Evolutionary conservation across 2,888 invertebrate genomes (phyloP), one percentile per base, ranked within the genome.

Genomic region (Andrena hattorfiana): DNA sequence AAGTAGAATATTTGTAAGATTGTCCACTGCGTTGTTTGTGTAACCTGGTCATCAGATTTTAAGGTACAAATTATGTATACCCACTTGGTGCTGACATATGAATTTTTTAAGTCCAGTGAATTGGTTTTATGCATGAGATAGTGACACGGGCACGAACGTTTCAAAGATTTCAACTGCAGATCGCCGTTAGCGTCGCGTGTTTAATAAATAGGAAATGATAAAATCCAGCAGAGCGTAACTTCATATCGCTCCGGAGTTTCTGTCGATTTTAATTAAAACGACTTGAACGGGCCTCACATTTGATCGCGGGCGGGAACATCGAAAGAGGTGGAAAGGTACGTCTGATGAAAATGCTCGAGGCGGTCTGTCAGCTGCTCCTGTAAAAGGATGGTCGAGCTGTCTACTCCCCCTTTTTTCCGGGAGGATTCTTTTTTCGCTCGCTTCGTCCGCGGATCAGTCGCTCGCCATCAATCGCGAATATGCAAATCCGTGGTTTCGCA

Each of bases 341-440:
- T 20, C 83, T 75, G 74, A 82, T 84, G 83, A 84, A 84, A 84
- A 74, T 64, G 84, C 84, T 75, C 28, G n/a, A 20, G 84, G 84
- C 83, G 56, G 7, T 64, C 68, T 66, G 71, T 82, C 84, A 78
- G 77, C 72, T 68, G 63, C 23, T 60, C 59, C 51, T 74, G 64
- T 42, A 72, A 83, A 71, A 54, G 74, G 67, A 81, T 49, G 64
- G 56, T 56, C 82, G 72, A 71, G n/a, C 70, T 56, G 42, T 60
- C 74, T 26, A 42, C 49, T 28, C 20, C 30, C 20, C 62, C 51
- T 66, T 51, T 75, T 77, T 74, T 56, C 42, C 54, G 42, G 13
- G 5, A 7, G 20, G 26, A 2, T 67, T 56, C 42, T 60, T 62
- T 48, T n/a, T 28, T 48, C 28, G 26, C 7, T 49, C 48, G 48